These are phyloP conservation scores for Drosophila paramelanica DNA, from an alignment of 2,888 invertebrate genomes.

Conservation along the genomic window DNA sequence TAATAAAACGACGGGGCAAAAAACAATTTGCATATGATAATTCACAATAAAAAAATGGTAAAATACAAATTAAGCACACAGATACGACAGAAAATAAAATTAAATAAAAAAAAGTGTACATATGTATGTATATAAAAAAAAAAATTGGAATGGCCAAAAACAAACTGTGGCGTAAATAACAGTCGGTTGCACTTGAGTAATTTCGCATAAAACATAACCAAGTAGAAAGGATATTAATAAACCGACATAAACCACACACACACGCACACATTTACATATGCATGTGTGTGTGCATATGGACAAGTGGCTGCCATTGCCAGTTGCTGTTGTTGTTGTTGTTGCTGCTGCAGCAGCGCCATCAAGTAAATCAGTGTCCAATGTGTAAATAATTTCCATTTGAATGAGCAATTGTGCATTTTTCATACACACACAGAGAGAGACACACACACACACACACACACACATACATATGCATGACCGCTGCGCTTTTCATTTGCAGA, in stretches of 20 bases:
- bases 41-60: constrained; percentile 51
- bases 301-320: constrained; percentile 67
- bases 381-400: constrained; percentile 85
- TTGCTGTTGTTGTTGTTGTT: constrained; percentile 30
- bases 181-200: constrained; percentile 80
- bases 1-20: constrained; percentile 32
- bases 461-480: constrained; percentile 2
- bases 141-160: constrained; percentile 32
- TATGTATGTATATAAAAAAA: constrained; percentile 1
- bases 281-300: constrained; percentile 32
- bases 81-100: constrained; percentile 17
- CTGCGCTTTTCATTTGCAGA: constrained; percentile 75
- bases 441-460: constrained; percentile 14
- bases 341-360: constrained; percentile 53
- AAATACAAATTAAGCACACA: constrained; percentile 26
- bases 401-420: constrained; percentile 83
- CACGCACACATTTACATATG: constrained; percentile 29
- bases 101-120: no score
- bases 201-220: constrained; percentile 79
- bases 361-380: constrained; percentile 81
- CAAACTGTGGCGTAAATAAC: constrained; percentile 67
- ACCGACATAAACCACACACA: constrained; percentile 70
- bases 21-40: constrained; percentile 65
- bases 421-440: constrained; percentile 49
- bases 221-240: constrained; percentile 82